Evolutionary conservation across 2,797 vertebrate genomes (phyloP), one percentile per base, ranked within the genome.

Genomic region (Serranus cabrilla): DNA sequence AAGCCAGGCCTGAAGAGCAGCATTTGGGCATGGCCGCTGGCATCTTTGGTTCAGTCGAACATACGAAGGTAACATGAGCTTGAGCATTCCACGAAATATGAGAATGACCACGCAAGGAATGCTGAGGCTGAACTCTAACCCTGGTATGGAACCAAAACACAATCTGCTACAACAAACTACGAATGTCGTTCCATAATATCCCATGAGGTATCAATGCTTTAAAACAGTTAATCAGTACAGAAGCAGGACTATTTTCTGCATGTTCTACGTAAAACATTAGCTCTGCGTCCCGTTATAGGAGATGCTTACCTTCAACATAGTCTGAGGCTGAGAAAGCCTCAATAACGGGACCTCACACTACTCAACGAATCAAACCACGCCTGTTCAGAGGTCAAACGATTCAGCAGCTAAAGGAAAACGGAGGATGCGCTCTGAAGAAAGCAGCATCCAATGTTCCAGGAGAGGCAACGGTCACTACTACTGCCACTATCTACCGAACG

Each of bases 31-130:
- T 96, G 97, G 97, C 97, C 96, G 95, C 97, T 98, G 97, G 97
- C 95, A 95, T 99, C 98, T 99, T 99, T 99, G 98, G 98, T 99
- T 98, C 95, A 93, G 95, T 97, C 95, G 91, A 95, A 97, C 96
- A 97, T 95, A 96, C 93, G 83, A 89, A 95, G 93, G 91, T 90
- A 95, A 96, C 96, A 94, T 87, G 79, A 95, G 95, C 94, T 96
- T 94, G 95, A 92, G 93, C 92, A 90, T 95, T 96, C 96, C 95
- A 94, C 91, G 93, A 91, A 74, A 78, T 58, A 82, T 66, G 81
- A 83, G 85, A 78, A 91, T 93, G 92, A 93, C 78, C 87, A 92
- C 78, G 50, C 74, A 63, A 79, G 83, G 87, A 91, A 90, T 86
- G 91, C 89, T 60, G 90, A 90, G 91, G 88, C 89, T 87, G 86